Conservation (phyloP, 1,140 invertebrate genomes). For the Ridgeia piscesae region DNA sequence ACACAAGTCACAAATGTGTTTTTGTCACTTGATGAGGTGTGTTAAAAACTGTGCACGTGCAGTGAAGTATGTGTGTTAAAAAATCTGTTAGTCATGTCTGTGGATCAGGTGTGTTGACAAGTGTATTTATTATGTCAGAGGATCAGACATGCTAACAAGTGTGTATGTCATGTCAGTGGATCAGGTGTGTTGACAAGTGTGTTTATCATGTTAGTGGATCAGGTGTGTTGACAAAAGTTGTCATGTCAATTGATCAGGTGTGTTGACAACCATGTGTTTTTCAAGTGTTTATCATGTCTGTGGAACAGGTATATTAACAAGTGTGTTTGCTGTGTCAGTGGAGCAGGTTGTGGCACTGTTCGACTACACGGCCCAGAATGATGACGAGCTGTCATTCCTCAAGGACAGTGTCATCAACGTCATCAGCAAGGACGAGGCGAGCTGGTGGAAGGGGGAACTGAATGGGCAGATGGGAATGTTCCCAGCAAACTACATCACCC, state of each 20-base stretch:
- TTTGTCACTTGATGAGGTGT: no score
- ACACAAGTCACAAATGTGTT: no score
- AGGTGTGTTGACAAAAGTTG: not conserved
- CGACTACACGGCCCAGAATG: constrained; percentile 87
- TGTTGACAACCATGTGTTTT: not conserved
- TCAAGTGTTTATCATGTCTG: not conserved
- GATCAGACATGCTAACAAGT: not conserved
- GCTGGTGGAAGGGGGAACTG: constrained; percentile 95
- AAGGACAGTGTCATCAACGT: constrained; percentile 93
- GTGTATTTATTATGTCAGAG: not conserved
- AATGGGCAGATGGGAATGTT: constrained; percentile 66
- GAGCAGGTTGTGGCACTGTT: constrained; percentile 91
- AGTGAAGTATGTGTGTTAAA: no score
- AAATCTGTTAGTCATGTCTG: no score
- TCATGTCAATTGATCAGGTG: not conserved
- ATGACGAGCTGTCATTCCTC: constrained; percentile 90
- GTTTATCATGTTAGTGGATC: not conserved
- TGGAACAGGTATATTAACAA: not conserved
- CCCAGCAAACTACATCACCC: constrained; percentile 57
- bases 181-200: not conserved
- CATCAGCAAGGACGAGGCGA: constrained; percentile 84
- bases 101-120: no score
- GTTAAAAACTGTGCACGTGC: no score
- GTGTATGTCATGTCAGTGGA: not conserved
- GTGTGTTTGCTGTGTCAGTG: constrained; percentile 56